Base-by-base conservation (phyloP, 2,888 invertebrate genomes). In the Acronicta aceris region DNA sequence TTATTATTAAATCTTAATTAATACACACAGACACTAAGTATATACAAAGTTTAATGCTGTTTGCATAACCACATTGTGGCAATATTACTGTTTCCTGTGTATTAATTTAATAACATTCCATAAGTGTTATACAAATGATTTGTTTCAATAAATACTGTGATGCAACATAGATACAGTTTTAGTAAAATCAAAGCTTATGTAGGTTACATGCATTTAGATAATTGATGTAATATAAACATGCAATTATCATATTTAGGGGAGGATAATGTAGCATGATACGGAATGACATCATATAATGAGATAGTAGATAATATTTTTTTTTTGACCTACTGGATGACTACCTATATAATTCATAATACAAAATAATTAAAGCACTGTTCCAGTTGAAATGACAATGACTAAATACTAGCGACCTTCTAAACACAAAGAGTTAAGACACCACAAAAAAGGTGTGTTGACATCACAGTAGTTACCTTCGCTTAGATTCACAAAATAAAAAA, bases 401-500 rank as follows among this genome's bases (percentile, higher is more conserved):
- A 36, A 27, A 47, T 30, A 62, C n/a, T 6, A 40, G 12, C 38
- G 70, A 66, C 70, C 77, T 77, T 68, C 64, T 59, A 57, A 61
- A 54, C 25, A 63, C 57, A 61, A 65, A 66, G 62, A 59, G 51
- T 54, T 64, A 71, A 54, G 17, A 0, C 17, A 6, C 16, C 55
- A 65, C 30, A 64, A 48, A 65, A 71, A 66, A 65, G 59, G 65
- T 69, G 60, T 68, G 68, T 70, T 40, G 46, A 58, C n/a, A 43
- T 6, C 1, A n/a, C n/a, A 21, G 1, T n/a, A 21, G 10, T 15
- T 0, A 21, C 12, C 33, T 33, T 7, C 13, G 0, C 15, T 55
- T 33, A 4, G 5, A 15, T 0, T 12, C 10, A 50, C 5, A 21
- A 53, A n/a, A 13, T 15, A n/a, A 50, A 43, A 56, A 51, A 58